phyloP scores from a whole-genome alignment of 2,888 invertebrate genomes.

The Argyresthia goedartella region DNA sequence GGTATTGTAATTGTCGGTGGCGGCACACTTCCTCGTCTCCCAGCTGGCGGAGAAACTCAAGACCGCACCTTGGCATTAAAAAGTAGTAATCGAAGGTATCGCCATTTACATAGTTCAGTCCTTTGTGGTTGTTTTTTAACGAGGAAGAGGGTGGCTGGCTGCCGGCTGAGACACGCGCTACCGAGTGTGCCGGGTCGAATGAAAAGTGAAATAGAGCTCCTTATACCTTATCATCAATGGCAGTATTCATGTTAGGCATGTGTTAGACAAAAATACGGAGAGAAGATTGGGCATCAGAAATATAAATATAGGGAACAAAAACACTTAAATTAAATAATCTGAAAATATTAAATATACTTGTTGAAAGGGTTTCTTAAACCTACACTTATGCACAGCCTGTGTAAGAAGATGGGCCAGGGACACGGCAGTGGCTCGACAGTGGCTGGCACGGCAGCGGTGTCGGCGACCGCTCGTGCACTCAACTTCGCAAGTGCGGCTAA shows the following conservation, averaged over 20 bases:
- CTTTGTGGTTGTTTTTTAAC: conserved; percentile 38
- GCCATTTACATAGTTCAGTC: conserved; percentile 40
- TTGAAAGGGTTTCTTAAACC: no score
- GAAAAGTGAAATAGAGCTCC: conserved; percentile 2
- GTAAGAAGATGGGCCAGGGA: no score
- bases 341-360: no score
- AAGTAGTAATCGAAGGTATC: conserved; percentile 28
- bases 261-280: no score
- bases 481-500: conserved; percentile 58
- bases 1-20: conserved; percentile 23
- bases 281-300: no score
- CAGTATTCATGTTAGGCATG: no score
- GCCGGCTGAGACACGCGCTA: conserved; percentile 22
- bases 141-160: conserved; percentile 19
- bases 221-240: no score
- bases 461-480: conserved; percentile 67
- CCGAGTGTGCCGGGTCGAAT: conserved; percentile 26
- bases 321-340: no score
- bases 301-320: no score
- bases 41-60: conserved; percentile 57
- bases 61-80: conserved; percentile 47
- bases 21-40: conserved; percentile 44
- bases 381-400: no score
- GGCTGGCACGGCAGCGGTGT: conserved; percentile 24
- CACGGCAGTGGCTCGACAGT: neutral